phyloP scores from a whole-genome alignment of 2,113 vertebrate species.

The Poicephalus meyeri region DNA sequence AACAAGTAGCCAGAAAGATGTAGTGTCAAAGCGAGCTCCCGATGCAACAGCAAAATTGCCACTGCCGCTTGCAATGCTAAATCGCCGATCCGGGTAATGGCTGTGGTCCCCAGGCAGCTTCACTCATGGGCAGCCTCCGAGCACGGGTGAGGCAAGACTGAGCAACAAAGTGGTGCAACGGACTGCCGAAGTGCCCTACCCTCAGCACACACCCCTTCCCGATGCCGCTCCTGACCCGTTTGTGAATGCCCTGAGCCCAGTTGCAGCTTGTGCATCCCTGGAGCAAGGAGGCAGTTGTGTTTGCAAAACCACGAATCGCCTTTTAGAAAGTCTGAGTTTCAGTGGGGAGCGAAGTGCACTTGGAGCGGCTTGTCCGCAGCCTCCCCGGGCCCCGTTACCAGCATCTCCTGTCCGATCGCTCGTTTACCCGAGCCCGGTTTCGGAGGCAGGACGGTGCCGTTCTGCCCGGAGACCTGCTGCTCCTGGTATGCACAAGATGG shows the following conservation, averaged over 20 bases:
- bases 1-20: not conserved
- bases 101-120: not conserved
- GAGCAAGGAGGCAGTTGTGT: rapidly evolving
- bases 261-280: not conserved
- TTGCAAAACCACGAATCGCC: rapidly evolving
- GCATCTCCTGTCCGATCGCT: rapidly evolving
- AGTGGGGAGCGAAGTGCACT: rapidly evolving
- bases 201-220: not conserved
- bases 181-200: rapidly evolving
- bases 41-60: not conserved
- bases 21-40: not conserved
- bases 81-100: not conserved
- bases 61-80: not conserved
- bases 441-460: not conserved
- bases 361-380: not conserved
- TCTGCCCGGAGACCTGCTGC: not conserved
- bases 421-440: rapidly evolving
- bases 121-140: not conserved
- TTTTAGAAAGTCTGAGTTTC: rapidly evolving
- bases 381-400: not conserved
- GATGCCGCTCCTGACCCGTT: rapidly evolving
- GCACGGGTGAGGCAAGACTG: not conserved
- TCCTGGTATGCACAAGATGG: not conserved
- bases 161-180: not conserved
- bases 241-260: rapidly evolving